Conservation (phyloP, 1,140 invertebrate species). For the Drosophila pallidifrons region DNA sequence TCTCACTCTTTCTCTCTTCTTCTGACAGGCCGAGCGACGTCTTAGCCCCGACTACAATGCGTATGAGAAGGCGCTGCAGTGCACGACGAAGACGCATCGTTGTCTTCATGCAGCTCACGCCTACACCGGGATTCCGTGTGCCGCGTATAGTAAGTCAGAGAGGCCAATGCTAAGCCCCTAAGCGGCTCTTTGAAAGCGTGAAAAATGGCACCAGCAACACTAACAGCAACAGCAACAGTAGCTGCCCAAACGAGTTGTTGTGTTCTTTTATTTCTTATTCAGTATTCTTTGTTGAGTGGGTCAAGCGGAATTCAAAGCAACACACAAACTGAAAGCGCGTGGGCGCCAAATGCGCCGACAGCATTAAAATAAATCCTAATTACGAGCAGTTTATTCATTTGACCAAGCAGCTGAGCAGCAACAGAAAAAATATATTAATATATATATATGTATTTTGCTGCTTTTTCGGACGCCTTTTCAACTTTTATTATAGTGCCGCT, state of each 20-base stretch:
- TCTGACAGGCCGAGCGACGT: conserved; percentile 84
- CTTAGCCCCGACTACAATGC: conserved; percentile 87
- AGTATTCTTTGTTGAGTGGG: conserved; percentile 42
- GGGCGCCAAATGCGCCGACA: conserved; percentile 41
- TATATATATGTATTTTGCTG: conserved; percentile 31
- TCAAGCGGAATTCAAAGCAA: conserved; percentile 45
- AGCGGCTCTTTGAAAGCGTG: conserved; percentile 54
- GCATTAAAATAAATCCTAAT: conserved; percentile 81
- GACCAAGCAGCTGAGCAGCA: conserved; percentile 34
- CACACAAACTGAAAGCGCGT: conserved; percentile 36
- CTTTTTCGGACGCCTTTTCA: conserved; percentile 47
- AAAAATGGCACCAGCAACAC: conserved; percentile 66
- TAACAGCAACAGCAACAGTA: not conserved
- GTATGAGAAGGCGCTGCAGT: conserved; percentile 87
- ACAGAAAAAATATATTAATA: conserved; percentile 42
- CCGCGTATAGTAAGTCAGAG: conserved; percentile 90
- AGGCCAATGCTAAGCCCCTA: conserved; percentile 25
- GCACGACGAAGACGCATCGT: conserved; percentile 93
- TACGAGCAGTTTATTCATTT: conserved; percentile 78
- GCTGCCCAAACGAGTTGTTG: conserved; percentile 40
- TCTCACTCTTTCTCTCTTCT: not conserved
- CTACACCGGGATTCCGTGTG: conserved; percentile 94
- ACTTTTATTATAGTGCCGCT: conserved; percentile 57
- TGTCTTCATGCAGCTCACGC: conserved; percentile 96
- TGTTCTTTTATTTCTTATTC: too few relatives aligned